Base-by-base conservation (phyloP, 2,113 vertebrate genomes). In the Cyanoderma ruficeps region DNA sequence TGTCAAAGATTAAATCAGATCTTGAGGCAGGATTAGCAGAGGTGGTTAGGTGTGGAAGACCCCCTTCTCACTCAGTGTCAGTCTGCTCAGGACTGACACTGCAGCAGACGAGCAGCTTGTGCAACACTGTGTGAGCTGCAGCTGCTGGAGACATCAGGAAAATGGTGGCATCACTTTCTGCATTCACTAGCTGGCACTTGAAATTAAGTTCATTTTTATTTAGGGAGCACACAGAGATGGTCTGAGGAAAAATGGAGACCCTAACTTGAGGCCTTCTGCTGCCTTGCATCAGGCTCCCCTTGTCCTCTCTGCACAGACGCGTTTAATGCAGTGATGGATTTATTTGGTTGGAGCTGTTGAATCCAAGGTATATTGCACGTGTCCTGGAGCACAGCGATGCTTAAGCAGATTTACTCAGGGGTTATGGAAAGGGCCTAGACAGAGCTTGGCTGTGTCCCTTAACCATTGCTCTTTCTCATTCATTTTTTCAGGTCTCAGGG, bases 111-210 rank as follows among this genome's bases (percentile, higher is more conserved):
- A 55, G 7, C 49, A 56, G 35, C 10, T 50, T 37, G 50, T 6
- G 6, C 41, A 33, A 8, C 1, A 3, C 74, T 30, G 6, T 1
- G 3, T 9, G 37, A 72, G 21, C 60, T 31, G 17, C 3, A 9
- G 31, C 56, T 65, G 57, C 52, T 52, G 42, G 46, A 75, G 35
- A 59, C 22, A 61, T 14, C 24, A 82, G 13, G 27, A 42, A 76
- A 79, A 61, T 0, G 4, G 28, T 78, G 5, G 1, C 20, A 69
- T 17, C 27, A 3, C 39, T 53, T 59, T n/a, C 63, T 59, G 53
- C 18, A 31, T 24, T 71, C 33, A 20, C 27, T 67, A 33, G 17
- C 35, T 63, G 13, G 33, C 46, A 50, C 47, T 14, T 77, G 59
- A 50, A 76, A 87, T 27, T 8, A 52, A 57, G 4, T 22, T 53